Evolutionary conservation across 2,113 vertebrate species (phyloP), one percentile per base, ranked within the genome.

Genomic region (Oryzias curvinotus): DNA sequence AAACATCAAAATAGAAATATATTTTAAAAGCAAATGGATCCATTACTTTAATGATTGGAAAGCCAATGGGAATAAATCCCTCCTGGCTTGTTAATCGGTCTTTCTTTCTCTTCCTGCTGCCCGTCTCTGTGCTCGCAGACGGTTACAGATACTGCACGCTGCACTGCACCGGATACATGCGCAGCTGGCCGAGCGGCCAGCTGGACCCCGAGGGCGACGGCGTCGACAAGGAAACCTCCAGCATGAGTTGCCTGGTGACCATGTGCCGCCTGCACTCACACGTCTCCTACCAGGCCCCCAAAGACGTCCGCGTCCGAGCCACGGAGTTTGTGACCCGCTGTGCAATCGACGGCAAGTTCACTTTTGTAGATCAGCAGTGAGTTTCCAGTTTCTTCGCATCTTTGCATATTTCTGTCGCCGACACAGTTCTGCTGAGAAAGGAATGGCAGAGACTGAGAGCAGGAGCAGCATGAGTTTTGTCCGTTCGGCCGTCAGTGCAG

Each of bases 321-420:
- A 87, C 91, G 0, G 92, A 94, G 82, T 96, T 96, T 46, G 83
- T 95, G 67, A 94, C 94, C 10, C 94, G 95, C 63, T 95, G 91
- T 80, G 91, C 95, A 71, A 91, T 95, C 90, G 95, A 96, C 73
- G 95, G 95, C 62, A 96, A 95, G 82, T 95, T 96, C 88, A 95
- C 93, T 78, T 96, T 94, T 72, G 92, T 96, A 52, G 95, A 96
- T 87, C 95, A 95, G 71, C 89, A 93, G 95, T 96, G 90, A 87
- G 86, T 82, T 88, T 75, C 47, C 18, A 0, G 43, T 19, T 63
- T 72, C 19, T 52, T 53, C 26, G 2, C n/a, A 8, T 57, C 52
- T 52, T 48, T 10, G 8, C 41, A 47, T 49, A 65, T 23, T 19
- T 36, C 59, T 14, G 43, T 6, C 8, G 15, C n/a, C 23, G 23